Evolutionary conservation across 30 jellyfish, hydroid and myxozoan species (phyloP).

Genomic region (Cassiopea xamachana): DNA sequence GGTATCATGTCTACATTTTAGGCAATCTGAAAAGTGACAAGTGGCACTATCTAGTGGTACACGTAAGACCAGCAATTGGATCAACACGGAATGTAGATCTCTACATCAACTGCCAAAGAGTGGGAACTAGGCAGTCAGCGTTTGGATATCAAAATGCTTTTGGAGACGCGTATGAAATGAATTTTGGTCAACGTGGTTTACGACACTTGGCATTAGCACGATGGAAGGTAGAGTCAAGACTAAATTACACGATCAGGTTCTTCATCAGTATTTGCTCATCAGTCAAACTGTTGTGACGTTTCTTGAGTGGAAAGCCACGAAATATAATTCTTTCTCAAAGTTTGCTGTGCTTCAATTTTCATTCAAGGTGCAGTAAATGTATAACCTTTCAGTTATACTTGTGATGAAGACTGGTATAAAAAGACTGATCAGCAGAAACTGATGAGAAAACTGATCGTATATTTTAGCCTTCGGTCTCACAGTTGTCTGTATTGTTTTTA

Average conservation of each 20-base stretch:
- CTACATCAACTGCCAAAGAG: constrained; percentile 77
- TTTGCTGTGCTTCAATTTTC: too few species aligned
- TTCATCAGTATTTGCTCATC: neutral
- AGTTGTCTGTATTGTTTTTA: too few species aligned
- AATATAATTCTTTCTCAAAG: too few species aligned
- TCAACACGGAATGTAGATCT: constrained; percentile 62
- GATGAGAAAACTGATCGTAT: too few species aligned
- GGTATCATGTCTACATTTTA: neutral
- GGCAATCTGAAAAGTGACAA: constrained; percentile 66
- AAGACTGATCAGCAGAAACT: too few species aligned
- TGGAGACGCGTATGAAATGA: constrained; percentile 64
- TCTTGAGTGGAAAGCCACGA: too few species aligned
- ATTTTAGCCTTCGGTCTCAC: too few species aligned
- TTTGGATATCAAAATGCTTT: constrained; percentile 51
- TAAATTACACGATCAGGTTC: neutral
- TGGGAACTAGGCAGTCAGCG: constrained; percentile 61
- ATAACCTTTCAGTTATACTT: too few species aligned
- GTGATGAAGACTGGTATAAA: too few species aligned
- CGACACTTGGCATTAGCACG: constrained; percentile 52
- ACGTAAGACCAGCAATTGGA: constrained; percentile 62
- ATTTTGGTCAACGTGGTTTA: constrained; percentile 73
- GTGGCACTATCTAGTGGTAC: constrained; percentile 81
- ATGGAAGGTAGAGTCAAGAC: constrained; percentile 58
- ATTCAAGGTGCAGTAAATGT: too few species aligned
- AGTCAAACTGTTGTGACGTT: too few species aligned